These are phyloP conservation scores for Cyphomyrus plagiostoma DNA, from an alignment of 2,113 vertebrate species.

Conservation along the genomic window DNA sequence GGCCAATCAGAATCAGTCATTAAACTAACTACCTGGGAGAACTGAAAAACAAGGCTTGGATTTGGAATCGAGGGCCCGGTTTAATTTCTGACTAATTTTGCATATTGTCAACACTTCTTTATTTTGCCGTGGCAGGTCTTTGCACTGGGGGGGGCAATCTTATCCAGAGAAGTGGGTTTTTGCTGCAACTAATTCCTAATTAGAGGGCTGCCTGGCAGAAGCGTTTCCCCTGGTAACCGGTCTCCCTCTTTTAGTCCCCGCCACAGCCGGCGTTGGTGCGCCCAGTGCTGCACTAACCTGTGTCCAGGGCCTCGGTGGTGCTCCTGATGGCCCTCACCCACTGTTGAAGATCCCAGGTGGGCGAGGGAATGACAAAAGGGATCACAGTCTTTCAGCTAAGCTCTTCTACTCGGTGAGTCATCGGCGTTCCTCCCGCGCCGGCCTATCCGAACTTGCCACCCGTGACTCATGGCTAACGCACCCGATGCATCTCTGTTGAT, in stretches of 20 bases:
- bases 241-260: slow-evolving; percentile 9
- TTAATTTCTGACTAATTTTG: not conserved
- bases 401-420: slow-evolving; percentile 89
- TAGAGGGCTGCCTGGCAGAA: too few relatives aligned
- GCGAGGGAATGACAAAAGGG: slow-evolving; percentile 99
- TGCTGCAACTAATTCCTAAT: too few relatives aligned
- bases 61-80: not conserved
- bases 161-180: too few relatives aligned
- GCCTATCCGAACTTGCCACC: not conserved
- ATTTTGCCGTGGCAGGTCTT: not conserved
- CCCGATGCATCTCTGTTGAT: not conserved
- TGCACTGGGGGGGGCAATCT: not conserved
- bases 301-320: slow-evolving; percentile 99
- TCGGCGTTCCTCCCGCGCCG: not conserved
- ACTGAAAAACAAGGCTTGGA: too few relatives aligned
- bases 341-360: slow-evolving; percentile 99
- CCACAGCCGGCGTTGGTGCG: slow-evolving; percentile 74
- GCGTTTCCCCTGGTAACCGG: slow-evolving; percentile 12
- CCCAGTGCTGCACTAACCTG: slow-evolving; percentile 91
- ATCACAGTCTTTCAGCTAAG: slow-evolving; percentile 98
- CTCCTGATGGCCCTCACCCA: slow-evolving; percentile 99
- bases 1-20: too few relatives aligned
- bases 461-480: not conserved
- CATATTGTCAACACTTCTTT: not conserved
- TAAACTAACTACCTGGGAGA: too few relatives aligned